Percentiles rank a stretch among this genome's conserved stretches.
These are phyloP conservation scores for Actenoides hombroni DNA, from an alignment of 2,113 vertebrate species.

Conservation along the genomic window DNA sequence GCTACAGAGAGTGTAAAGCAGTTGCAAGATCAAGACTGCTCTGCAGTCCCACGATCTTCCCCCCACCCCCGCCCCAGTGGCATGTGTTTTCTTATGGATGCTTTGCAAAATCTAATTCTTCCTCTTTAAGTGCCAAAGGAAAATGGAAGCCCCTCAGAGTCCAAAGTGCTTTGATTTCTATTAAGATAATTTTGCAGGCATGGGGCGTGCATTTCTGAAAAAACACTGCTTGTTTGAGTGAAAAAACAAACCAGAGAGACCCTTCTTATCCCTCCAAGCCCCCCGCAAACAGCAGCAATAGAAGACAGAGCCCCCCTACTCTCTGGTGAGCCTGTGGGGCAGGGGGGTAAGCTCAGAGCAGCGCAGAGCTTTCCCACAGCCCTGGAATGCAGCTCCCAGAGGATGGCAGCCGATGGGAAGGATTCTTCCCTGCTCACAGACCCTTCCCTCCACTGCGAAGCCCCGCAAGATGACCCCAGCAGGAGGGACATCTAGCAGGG, in stretches of 20 bases:
- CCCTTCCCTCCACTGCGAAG: neutral
- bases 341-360: fast-evolving
- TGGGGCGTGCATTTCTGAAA: neutral
- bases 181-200: neutral
- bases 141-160: neutral
- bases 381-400: neutral
- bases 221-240: neutral
- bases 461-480: neutral
- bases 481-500: neutral
- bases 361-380: neutral
- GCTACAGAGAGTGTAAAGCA: fast-evolving
- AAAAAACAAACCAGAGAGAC: neutral
- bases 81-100: fast-evolving
- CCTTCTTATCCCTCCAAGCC: neutral
- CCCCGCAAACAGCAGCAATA: neutral
- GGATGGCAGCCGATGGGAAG: conserved; percentile 42
- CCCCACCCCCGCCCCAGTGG: neutral
- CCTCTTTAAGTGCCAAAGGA: neutral
- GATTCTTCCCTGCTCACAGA: neutral
- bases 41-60: neutral
- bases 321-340: neutral
- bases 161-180: neutral
- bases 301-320: neutral
- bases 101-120: neutral
- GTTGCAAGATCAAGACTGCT: fast-evolving